These are phyloP conservation scores for Melanotaenia trifasciata DNA, from an alignment of 2,797 vertebrate species.

Conservation along the genomic window DNA sequence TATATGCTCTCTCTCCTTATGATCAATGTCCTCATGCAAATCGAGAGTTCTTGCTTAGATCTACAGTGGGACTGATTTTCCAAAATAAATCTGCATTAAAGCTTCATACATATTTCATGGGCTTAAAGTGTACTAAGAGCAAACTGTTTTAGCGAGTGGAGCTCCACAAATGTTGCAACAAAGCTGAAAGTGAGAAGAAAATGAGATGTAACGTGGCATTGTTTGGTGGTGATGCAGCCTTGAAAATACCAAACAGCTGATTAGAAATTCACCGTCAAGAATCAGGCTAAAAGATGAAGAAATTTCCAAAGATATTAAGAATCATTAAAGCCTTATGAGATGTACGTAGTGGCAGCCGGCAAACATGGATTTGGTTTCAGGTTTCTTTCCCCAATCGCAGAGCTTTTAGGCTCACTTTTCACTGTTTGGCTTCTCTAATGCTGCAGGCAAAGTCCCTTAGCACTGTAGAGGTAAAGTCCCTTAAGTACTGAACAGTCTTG, in stretches of 20 bases:
- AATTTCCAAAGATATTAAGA: conserved; percentile 79
- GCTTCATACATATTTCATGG: conserved; percentile 83
- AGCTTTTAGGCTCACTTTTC: conserved; percentile 96
- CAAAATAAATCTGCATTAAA: conserved; percentile 82
- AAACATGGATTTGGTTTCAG: conserved; percentile 94
- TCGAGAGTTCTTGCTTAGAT: conserved; percentile 72
- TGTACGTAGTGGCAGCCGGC: conserved; percentile 89
- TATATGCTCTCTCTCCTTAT: conserved; percentile 63
- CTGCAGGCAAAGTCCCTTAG: conserved; percentile 89
- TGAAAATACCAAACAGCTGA: conserved; percentile 66
- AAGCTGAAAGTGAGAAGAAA: conserved; percentile 59
- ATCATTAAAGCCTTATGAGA: conserved; percentile 87
- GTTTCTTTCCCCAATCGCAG: conserved; percentile 91
- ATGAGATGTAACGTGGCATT: conserved; percentile 58
- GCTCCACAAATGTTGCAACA: conserved; percentile 62
- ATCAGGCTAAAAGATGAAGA: conserved; percentile 75
- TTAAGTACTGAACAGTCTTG: conserved; percentile 76
- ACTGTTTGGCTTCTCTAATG: conserved; percentile 86
- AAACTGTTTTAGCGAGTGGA: conserved; percentile 67
- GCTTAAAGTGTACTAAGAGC: conserved; percentile 77
- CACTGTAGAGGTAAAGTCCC: conserved; percentile 90
- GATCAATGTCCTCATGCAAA: conserved; percentile 79
- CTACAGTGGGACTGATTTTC: conserved; percentile 75
- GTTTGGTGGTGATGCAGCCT: conserved; percentile 56
- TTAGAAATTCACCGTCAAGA: conserved; percentile 77